Percentiles rank a stretch among this genome's conserved stretches.
Conservation (phyloP, 2,797 vertebrate genomes). For the Epinephelus coioides region DNA sequence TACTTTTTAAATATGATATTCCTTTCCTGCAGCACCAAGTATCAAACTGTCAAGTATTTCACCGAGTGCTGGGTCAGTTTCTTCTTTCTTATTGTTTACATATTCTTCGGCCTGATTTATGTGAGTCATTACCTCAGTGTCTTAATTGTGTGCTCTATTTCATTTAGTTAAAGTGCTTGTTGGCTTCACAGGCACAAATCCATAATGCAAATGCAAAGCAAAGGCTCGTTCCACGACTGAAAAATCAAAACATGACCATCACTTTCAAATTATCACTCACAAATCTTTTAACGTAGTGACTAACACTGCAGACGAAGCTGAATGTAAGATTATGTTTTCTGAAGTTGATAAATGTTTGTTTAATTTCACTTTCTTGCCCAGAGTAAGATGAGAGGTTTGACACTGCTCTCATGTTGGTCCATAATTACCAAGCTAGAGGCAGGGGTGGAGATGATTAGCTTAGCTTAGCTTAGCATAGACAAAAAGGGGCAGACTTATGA, state of each 20-base stretch:
- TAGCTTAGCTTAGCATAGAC: background rate
- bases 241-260: background rate
- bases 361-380: background rate
- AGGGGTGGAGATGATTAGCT: background rate
- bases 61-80: background rate
- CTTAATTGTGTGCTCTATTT: background rate
- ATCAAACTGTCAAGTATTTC: background rate
- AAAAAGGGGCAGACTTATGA: background rate
- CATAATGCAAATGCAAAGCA: background rate
- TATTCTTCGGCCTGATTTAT: background rate
- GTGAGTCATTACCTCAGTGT: background rate
- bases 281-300: background rate
- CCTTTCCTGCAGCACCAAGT: slow-evolving; percentile 17
- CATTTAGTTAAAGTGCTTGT: background rate
- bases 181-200: background rate
- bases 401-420: no score
- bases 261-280: background rate
- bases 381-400: no score
- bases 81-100: slow-evolving; percentile 3
- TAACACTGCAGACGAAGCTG: background rate
- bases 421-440: no score
- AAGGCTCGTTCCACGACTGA: background rate
- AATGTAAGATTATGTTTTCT: background rate
- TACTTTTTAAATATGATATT: slow-evolving; percentile 23
- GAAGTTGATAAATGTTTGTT: background rate